phyloP scores from a whole-genome alignment of 2,888 invertebrate genomes.

The Isotomurus palustris region DNA sequence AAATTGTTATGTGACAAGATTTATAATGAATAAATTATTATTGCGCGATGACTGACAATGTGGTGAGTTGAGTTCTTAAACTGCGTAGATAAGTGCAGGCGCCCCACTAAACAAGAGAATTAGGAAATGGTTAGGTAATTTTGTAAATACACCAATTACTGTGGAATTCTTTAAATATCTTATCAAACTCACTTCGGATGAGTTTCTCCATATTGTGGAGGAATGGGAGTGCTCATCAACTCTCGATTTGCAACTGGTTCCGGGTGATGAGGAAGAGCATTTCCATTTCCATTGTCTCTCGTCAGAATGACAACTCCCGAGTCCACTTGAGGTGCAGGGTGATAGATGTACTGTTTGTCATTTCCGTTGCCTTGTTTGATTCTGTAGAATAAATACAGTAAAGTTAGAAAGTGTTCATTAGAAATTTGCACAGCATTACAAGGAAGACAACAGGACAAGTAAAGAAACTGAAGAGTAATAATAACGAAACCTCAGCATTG shows the following conservation, averaged over 20 bases:
- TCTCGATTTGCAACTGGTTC: constrained; percentile 22
- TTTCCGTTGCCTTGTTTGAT: constrained; percentile 19
- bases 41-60: too few species aligned
- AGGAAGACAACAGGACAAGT: background rate
- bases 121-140: background rate
- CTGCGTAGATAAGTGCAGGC: constrained; percentile 45
- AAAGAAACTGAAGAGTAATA: too few species aligned
- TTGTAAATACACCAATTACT: background rate
- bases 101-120: constrained; percentile 37
- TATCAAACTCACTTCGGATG: constrained; percentile 42
- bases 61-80: constrained; percentile 24
- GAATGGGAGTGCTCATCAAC: constrained; percentile 38
- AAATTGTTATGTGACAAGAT: too few species aligned
- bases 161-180: background rate
- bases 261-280: background rate
- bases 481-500: too few species aligned
- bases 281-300: constrained; percentile 11
- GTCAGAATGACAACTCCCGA: constrained; percentile 35
- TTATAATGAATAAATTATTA: too few species aligned
- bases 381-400: background rate
- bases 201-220: constrained; percentile 44
- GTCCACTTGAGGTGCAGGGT: constrained; percentile 23
- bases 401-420: background rate
- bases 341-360: constrained; percentile 24
- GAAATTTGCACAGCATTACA: background rate